Evolutionary conservation across 2,797 vertebrate species (phyloP), one percentile per base, ranked within the genome.

Genomic region (Cryptoblepharus egeriae): DNA sequence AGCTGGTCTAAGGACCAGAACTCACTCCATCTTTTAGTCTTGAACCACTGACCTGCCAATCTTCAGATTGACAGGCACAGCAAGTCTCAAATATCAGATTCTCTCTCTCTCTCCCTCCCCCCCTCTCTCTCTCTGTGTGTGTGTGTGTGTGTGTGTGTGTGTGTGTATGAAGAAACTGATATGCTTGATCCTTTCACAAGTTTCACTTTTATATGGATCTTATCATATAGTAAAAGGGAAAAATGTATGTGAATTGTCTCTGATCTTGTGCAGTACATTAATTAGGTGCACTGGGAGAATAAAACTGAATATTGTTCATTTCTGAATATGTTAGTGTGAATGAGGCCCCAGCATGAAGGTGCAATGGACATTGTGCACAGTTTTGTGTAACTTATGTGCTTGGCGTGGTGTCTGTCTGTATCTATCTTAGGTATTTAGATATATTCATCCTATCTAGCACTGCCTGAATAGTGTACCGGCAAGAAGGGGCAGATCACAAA

Each of bases 361-460:
- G 78, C 91, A 85, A 18, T 87, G 88, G 88, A 91, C 83, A 85
- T 81, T 83, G 82, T 90, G 69, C 88, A 84, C 83, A 91, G 87
- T 90, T 91, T 88, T 93, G 87, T 88, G 57, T 93, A 90, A 93
- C 70, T 78, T 75, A n/a, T 61, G 87, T 16, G 32, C 88, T 84
- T 90, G 90, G 92, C 89, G 92, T 88, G 92, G 91, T 93, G 93
- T 92, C 89, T 94, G 88, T 93, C 92, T 93, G 88, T 93, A 91
- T 93, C 92, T 93, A 67, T 93, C 91, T 91, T 92, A 93, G 92
- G 93, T 91, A 91, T 93, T 89, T 91, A 93, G 87, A 94, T 91
- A 39, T 87, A 86, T 8, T 92, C 89, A 90, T 87, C 91, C 90
- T 93, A 91, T 87, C 85, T 90, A 91, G 92, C 92, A 85, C 91